These are phyloP conservation scores for Sminthurinus aureus DNA, from an alignment of 2,888 invertebrate genomes.

Conservation along the genomic window DNA sequence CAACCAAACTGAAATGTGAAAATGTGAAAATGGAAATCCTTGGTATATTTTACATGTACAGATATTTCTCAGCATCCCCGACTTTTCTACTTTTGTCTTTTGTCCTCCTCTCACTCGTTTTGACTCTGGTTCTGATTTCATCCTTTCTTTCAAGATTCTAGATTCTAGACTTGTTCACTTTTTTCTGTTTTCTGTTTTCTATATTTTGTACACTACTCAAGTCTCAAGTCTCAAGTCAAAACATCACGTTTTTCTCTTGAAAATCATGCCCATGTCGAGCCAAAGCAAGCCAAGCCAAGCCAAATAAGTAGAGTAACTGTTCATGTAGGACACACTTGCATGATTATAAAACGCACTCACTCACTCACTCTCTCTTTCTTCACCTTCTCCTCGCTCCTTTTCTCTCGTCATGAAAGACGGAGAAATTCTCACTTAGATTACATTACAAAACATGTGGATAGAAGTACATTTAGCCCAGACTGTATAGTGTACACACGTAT, in stretches of 20 bases:
- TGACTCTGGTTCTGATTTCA: too few species aligned
- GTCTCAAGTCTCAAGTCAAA: background rate
- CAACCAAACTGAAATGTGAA: too few species aligned
- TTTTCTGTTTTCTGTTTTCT: background rate
- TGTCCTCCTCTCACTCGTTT: too few species aligned
- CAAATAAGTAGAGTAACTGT: background rate
- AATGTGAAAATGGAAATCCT: too few species aligned
- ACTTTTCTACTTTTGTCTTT: too few species aligned
- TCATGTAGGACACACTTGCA: background rate
- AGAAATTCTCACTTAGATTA: background rate
- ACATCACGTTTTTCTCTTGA: background rate
- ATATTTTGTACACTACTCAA: background rate
- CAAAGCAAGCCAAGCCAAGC: background rate
- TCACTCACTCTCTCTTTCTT: background rate
- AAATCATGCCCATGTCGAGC: conserved; percentile 3
- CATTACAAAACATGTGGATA: too few species aligned
- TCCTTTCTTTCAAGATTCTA: background rate
- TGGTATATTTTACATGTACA: too few species aligned
- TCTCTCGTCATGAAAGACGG: background rate
- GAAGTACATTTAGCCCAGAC: too few species aligned
- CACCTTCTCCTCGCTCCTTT: background rate
- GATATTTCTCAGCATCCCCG: too few species aligned
- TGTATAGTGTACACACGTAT: too few species aligned
- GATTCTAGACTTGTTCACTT: background rate
- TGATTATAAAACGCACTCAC: background rate